Conservation (phyloP, 2,888 invertebrate species). For the Unio pictorum region DNA sequence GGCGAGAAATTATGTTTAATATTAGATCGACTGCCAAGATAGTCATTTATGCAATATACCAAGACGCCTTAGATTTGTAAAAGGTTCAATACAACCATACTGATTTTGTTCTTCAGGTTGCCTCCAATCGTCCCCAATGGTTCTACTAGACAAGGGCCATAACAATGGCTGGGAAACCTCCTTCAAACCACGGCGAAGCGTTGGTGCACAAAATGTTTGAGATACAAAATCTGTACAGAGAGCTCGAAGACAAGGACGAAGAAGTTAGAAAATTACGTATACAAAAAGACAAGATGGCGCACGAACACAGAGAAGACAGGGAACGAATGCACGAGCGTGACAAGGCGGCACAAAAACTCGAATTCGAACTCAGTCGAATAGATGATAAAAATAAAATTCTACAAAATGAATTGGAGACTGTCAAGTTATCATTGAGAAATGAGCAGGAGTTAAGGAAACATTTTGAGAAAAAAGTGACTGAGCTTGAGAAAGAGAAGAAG, state of each 20-base stretch:
- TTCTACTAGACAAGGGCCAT: too few species aligned
- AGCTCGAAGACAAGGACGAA: slow-evolving; percentile 14
- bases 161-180: too few species aligned
- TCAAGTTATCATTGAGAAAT: slow-evolving; percentile 19
- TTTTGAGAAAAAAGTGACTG: slow-evolving; percentile 19
- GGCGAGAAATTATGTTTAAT: too few species aligned
- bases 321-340: slow-evolving; percentile 1
- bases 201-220: slow-evolving; percentile 31
- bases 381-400: slow-evolving; percentile 21
- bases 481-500: slow-evolving; percentile 19
- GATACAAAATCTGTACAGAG: slow-evolving; percentile 26
- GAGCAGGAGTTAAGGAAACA: slow-evolving; percentile 23
- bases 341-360: slow-evolving; percentile 5
- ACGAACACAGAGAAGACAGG: slow-evolving; percentile 1
- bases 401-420: slow-evolving; percentile 19
- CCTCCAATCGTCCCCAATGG: too few species aligned
- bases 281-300: slow-evolving; percentile 1
- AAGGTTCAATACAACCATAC: too few species aligned
- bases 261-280: slow-evolving; percentile 13
- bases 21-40: too few species aligned
- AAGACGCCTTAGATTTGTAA: too few species aligned
- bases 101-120: neutral
- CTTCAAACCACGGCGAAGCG: neutral
- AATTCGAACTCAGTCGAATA: slow-evolving; percentile 5
- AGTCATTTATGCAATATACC: too few species aligned